Percentiles rank a stretch among this genome's conserved stretches.
These are phyloP conservation scores for Tympanoctomys barrerae DNA, from an alignment of 2,797 vertebrate species.

Conservation along the genomic window DNA sequence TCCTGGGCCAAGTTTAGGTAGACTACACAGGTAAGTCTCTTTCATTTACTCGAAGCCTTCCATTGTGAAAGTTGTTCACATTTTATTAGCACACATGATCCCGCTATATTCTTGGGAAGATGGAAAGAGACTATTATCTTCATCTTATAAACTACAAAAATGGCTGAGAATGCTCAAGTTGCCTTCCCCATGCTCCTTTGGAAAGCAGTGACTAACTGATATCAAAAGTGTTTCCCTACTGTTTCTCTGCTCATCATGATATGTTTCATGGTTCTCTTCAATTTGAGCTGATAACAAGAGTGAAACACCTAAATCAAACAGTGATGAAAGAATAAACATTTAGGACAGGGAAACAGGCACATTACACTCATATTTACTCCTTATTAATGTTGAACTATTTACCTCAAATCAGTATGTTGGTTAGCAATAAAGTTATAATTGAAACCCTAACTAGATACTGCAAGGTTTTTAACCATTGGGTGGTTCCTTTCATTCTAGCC, in stretches of 20 bases:
- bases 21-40: not conserved
- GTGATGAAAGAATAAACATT: not conserved
- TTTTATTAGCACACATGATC: slow-evolving; percentile 15
- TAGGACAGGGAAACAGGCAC: not conserved
- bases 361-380: not conserved
- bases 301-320: not conserved
- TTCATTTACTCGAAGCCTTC: not conserved
- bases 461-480: not conserved
- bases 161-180: not conserved
- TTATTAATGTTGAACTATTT: not conserved
- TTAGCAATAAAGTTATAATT: not conserved
- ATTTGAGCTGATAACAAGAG: not conserved
- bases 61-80: not conserved
- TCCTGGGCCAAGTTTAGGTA: not conserved
- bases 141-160: not conserved
- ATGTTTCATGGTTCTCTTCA: not conserved
- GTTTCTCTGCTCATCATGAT: not conserved
- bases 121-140: slow-evolving; percentile 12
- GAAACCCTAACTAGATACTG: not conserved
- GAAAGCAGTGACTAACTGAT: not conserved
- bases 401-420: not conserved
- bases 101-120: not conserved
- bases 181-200: not conserved
- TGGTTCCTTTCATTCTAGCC: not conserved
- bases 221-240: not conserved